phyloP scores from a whole-genome alignment of 2,888 invertebrate species.

The Acholoe squamosa region DNA sequence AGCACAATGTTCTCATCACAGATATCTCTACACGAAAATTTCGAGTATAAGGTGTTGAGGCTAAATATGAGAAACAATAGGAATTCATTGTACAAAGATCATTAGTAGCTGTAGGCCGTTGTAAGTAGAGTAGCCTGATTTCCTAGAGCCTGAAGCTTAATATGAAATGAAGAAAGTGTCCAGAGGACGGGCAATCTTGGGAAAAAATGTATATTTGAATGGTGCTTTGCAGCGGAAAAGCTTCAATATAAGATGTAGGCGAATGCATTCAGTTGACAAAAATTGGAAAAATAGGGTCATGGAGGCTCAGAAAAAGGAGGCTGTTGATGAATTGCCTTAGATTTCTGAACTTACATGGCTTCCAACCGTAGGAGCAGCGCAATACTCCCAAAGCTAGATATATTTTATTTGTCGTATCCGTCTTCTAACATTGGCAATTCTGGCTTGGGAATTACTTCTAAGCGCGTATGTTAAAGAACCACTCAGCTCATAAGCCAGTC shows the following conservation, averaged over 20 bases:
- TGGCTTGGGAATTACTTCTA: neutral
- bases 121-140: conserved; percentile 34
- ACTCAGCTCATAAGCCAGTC: conserved; percentile 4
- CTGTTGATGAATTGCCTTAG: conserved; percentile 24
- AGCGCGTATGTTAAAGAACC: neutral
- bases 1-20: conserved; percentile 34
- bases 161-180: conserved; percentile 1
- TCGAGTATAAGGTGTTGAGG: neutral
- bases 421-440: neutral
- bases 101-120: conserved; percentile 39
- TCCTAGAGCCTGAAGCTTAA: conserved; percentile 8
- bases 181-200: conserved; percentile 39
- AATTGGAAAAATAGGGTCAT: neutral
- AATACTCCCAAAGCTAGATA: neutral
- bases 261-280: neutral
- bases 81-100: conserved; percentile 54
- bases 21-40: neutral
- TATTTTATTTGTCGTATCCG: neutral
- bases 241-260: conserved; percentile 36
- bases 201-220: conserved; percentile 59
- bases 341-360: conserved; percentile 30
- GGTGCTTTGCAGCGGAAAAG: conserved; percentile 53
- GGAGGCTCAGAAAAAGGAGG: neutral
- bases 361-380: neutral
- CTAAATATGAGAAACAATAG: neutral